Base-by-base conservation (phyloP, 2,888 invertebrate genomes). In the Lasiommata megera region DNA sequence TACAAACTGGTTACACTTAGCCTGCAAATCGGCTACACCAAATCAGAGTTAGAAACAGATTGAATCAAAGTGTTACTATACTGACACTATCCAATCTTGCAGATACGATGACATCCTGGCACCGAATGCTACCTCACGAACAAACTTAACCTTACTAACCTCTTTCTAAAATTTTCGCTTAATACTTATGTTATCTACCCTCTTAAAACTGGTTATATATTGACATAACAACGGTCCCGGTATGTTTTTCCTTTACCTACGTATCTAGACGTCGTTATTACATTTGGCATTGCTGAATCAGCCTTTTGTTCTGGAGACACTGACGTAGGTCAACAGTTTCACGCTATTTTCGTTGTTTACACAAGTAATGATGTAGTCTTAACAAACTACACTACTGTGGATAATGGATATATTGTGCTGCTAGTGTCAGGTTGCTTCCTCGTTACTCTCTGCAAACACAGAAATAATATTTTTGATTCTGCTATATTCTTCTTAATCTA, bases 351-450 rank as follows among this genome's bases (percentile, higher is more conserved):
- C 23, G 38, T 9, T 84, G 85, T 86, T 86, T 86, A 80, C 83
- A 88, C 83, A 84, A 85, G 84, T 84, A 86, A 87, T 85, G 80
- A 84, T 85, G 84, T 79, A 80, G 81, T 79, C 77, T 79, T 81
- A 79, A 76, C 76, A 71, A 69, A 72, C 81, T 76, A 77, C 86
- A 84, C 84, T 87, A 77, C 9, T 34, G 34, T 34, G 34, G 34
- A 34, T 34, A 34, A 34, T 72, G 67, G 67, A 72, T 69, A 72
- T 84, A 79, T 82, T 81, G 77, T 77, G 41, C 46, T 76, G 79
- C 73, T 70, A 72, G 70, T 69, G 63, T 67, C 70, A 70, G 72
- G 67, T 66, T 67, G 67, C 70, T 76, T 77, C 74, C 73, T 73
- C 69, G 71, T 63, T 36, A 17, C 12, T 56, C 1, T 41, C 11